Evolutionary conservation across 2,113 vertebrate genomes (phyloP), one percentile per base, ranked within the genome.

Genomic region (Prietella phreatophila): DNA sequence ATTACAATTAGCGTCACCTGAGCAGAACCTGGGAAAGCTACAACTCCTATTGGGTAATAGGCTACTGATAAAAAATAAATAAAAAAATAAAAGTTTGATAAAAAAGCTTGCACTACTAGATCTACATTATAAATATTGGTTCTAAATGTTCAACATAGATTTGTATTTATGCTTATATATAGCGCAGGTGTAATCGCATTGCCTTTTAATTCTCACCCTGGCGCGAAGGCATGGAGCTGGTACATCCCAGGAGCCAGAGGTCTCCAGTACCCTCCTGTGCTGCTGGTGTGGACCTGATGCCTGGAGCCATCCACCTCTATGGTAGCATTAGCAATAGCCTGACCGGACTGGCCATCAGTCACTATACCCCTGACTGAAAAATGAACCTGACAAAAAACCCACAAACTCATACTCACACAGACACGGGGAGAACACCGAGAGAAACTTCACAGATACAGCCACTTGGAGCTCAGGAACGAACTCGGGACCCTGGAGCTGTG

Each of bases 181-280:
- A 67, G 13, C 4, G 65, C 15, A n/a, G 33, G 22, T 81, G 22
- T 5, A 19, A 47, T 82, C 20, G 5, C 56, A 13, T 33, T 8
- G 5, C 20, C 19, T 63, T 78, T 20, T 22, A 30, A n/a, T 75
- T 7, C 95, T 96, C 91, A 99, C 98, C 98, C 97, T 91, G 94
- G 94, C 50, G 98, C 97, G 19, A 95, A 96, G 0, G 96, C 97
- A 15, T 96, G 97, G 92, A 99, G 91, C 73, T 93, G 95, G 84
- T 99, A 98, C 0, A 88, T 96, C 56, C 97, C 97, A 22, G 94
- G 96, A 84, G 95, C 93, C 93, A 99, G 91, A n/a, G 99, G 96
- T 90, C 98, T 97, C 98, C 98, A 99, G 91, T 97, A 99, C 91
- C 98, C 97, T 88, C 98, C 98, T n/a, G 92, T 94, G 83, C 90